These are phyloP conservation scores for Folsomia candida DNA, from an alignment of 2,888 invertebrate genomes.

Conservation along the genomic window DNA sequence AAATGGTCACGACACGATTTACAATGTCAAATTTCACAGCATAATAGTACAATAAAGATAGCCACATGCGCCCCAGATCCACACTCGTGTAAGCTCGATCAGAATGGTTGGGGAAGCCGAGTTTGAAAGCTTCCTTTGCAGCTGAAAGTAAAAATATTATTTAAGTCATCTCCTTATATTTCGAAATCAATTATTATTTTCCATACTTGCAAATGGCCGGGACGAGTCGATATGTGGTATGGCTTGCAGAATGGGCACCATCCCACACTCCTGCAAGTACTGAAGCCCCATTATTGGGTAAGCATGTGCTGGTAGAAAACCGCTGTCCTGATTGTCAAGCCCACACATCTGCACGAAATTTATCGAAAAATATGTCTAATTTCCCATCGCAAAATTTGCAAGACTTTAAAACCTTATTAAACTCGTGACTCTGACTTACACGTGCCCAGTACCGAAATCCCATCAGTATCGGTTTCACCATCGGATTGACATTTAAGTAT, in stretches of 20 bases:
- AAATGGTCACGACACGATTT: constrained; percentile 51
- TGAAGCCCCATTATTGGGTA: constrained; percentile 58
- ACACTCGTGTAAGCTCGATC: constrained; percentile 48
- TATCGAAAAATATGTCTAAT: too few relatives aligned
- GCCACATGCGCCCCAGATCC: constrained; percentile 54
- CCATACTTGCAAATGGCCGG: constrained; percentile 45
- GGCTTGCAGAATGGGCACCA: constrained; percentile 57
- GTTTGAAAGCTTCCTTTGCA: constrained; percentile 43
- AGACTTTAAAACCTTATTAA: too few relatives aligned
- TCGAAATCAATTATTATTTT: not conserved
- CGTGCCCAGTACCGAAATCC: constrained; percentile 55
- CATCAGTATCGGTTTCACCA: constrained; percentile 52
- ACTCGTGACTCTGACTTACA: too few relatives aligned
- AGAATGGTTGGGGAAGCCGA: too few relatives aligned
- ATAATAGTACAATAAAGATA: constrained; percentile 54
- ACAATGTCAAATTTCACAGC: constrained; percentile 50
- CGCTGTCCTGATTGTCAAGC: constrained; percentile 56
- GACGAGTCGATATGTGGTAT: constrained; percentile 49
- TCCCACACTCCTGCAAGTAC: constrained; percentile 56
- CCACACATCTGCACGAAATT: constrained; percentile 56
- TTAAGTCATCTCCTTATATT: not conserved
- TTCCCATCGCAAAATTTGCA: too few relatives aligned
- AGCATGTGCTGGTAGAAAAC: constrained; percentile 58
- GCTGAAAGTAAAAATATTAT: constrained; percentile 34
- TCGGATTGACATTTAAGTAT: constrained; percentile 52